Evolutionary conservation across 2,888 invertebrate genomes (phyloP), one percentile per base, ranked within the genome.

Genomic region (Isoperla grammatica): DNA sequence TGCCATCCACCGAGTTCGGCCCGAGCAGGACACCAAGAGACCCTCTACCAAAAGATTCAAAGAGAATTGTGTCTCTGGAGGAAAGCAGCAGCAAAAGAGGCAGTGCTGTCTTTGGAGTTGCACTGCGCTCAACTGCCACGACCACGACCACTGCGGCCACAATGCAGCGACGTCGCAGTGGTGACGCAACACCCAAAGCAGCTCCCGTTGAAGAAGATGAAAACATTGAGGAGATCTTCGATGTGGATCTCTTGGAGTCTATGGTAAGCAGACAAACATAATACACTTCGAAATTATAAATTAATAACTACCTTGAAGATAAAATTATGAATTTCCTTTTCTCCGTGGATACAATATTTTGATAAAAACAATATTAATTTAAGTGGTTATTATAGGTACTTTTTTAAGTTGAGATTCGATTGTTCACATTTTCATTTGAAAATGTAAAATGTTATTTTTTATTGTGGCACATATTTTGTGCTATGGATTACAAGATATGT

Each of bases 161-260:
- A 9, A 48, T 43, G 17, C 61, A 57, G 13, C 53, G 62, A 13
- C 60, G 61, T 6, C 57, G 54, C 17, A 59, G 61, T 15, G 57
- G 57, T 2, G 62, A 62, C 29, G n/a, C 55, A n/a, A 77, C 75
- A 63, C 46, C 54, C 12, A 53, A 15, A 20, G 54, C 40, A 8
- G n/a, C 19, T 12, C 63, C 59, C 76, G 78, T 65, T 71, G 76
- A 57, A 75, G 79, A 57, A 70, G 73, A 59, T 72, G 77, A 80
- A 66, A 80, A 81, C 68, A 83, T 89, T 66, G 88, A 89, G 73
- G 84, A 87, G 65, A 85, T 89, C 64, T 85, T 81, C 66, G 87
- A 89, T 68, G 69, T 88, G 65, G 80, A 82, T 69, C 76, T 86
- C 67, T 77, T 89, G 61, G 88, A 88, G 74, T 80, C 81, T 75